Evolutionary conservation across 1,140 invertebrate species (phyloP), one percentile per base, ranked within the genome.

Genomic region (Listronotus bonariensis): DNA sequence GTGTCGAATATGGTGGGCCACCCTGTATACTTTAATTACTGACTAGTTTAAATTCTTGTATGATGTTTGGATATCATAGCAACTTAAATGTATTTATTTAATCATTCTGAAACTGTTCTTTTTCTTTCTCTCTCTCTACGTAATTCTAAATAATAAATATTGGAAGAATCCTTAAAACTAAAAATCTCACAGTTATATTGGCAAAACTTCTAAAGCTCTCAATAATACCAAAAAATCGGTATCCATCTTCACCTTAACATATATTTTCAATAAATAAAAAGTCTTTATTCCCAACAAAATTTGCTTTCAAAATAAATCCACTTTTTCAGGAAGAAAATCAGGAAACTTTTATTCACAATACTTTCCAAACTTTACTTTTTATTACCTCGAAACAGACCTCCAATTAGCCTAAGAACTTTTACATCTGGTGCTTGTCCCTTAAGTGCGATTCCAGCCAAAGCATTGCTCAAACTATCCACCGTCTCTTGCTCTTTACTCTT

Each of bases 131-230:
- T n/a, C 20, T 5, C 5, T 26, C 20, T 1, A 26, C 20, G 10
- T 48, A 7, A 12, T 6, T 6, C 26, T 20, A 11, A 18, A 48
- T 36, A 38, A 52, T 57, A 57, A 57, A 57, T 57, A 57, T n/a
- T 57, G 42, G 26, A 57, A 14, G 34, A 54, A 15, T 48, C 45
- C 51, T 53, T 63, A 55, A 63, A n/a, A 32, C 61, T 63, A 63
- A 46, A 63, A 63, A 63, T 63, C 53, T 63, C 61, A 63, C 61
- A 63, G 53, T 53, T 55, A 63, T 26, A 63, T 63, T 63, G 61
- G 61, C 61, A 63, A 63, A 61, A 41, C 38, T 41, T 48, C 61
- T 62, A 54, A 62, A 62, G 60, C 60, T 62, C 32, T 45, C 49
- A 5, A 3, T 8, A 49, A 15, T 54, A 54, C 52, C 52, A 56